Conservation (phyloP, 2,888 invertebrate genomes). For the Catocala nupta region DNA sequence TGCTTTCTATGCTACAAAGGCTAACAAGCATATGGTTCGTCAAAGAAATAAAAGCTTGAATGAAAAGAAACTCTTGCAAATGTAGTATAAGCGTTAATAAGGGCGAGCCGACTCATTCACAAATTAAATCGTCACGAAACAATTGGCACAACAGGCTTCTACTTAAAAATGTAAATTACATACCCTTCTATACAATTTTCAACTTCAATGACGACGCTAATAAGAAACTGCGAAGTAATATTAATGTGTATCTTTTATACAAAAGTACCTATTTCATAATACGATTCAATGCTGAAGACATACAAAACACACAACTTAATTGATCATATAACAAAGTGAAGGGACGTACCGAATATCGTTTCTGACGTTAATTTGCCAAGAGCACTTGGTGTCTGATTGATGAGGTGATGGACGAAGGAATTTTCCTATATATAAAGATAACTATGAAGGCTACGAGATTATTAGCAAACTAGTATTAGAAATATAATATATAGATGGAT, state of each 20-base stretch:
- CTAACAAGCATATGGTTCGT: no score
- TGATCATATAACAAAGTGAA: constrained; percentile 2
- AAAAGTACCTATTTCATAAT: background rate
- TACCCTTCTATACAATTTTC: no score
- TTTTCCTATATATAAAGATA: constrained; percentile 26
- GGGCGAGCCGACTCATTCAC: no score
- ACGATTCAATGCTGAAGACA: background rate
- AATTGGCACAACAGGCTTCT: no score
- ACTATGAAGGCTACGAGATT: constrained; percentile 13
- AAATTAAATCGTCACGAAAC: no score
- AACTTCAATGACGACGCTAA: no score
- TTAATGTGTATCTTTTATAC: constrained; percentile 1
- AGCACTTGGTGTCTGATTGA: constrained; percentile 46
- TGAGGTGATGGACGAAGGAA: constrained; percentile 28
- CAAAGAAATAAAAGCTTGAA: no score
- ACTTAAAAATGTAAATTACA: no score
- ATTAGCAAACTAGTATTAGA: background rate
- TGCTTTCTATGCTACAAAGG: no score
- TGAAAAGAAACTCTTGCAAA: no score
- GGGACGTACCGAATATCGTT: constrained; percentile 18
- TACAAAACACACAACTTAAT: background rate
- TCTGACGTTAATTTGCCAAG: constrained; percentile 45
- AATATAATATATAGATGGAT: no score
- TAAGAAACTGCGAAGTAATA: background rate
- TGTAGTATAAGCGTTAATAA: no score